A percentile compares a stretch with the other conserved stretches of the same genome.
Conservation (phyloP, 2,797 vertebrate species). For the Diplodus sargus region DNA sequence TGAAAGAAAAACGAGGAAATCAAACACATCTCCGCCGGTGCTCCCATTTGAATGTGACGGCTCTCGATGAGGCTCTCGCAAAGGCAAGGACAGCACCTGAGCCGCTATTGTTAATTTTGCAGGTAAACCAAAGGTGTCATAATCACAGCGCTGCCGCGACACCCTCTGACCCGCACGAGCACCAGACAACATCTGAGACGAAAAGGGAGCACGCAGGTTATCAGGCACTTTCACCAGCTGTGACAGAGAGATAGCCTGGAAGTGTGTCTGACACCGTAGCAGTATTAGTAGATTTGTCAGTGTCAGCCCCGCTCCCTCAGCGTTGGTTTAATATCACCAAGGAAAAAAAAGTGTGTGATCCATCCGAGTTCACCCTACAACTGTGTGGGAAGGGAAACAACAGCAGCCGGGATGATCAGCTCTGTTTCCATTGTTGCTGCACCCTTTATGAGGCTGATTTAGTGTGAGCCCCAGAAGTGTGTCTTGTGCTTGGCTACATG, state of each 20-base stretch:
- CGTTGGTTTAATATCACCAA: slow-evolving; percentile 48
- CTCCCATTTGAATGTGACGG: slow-evolving; percentile 11
- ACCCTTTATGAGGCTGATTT: slow-evolving; percentile 70
- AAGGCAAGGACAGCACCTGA: too few species aligned
- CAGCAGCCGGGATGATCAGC: slow-evolving; percentile 51
- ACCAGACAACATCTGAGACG: slow-evolving; percentile 49
- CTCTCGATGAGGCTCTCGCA: background rate
- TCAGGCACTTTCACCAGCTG: slow-evolving; percentile 55
- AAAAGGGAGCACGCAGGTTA: slow-evolving; percentile 58
- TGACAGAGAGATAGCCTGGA: slow-evolving; percentile 58
- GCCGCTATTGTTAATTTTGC: slow-evolving; percentile 35
- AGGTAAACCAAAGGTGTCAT: slow-evolving; percentile 41
- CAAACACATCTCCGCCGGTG: slow-evolving; percentile 17
- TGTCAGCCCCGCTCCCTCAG: slow-evolving; percentile 41
- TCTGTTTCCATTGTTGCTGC: slow-evolving; percentile 45
- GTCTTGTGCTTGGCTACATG: slow-evolving; percentile 58
- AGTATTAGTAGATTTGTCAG: slow-evolving; percentile 64
- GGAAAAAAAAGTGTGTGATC: slow-evolving; percentile 6
- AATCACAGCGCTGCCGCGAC: slow-evolving; percentile 14
- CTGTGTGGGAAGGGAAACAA: slow-evolving; percentile 39
- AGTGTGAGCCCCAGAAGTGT: slow-evolving; percentile 67
- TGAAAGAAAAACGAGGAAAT: slow-evolving; percentile 24
- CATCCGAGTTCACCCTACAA: slow-evolving; percentile 38
- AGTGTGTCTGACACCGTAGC: slow-evolving; percentile 56
- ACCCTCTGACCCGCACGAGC: slow-evolving; percentile 51